Base-by-base conservation (phyloP, 2,797 vertebrate genomes). In the Sciaenops ocellatus region DNA sequence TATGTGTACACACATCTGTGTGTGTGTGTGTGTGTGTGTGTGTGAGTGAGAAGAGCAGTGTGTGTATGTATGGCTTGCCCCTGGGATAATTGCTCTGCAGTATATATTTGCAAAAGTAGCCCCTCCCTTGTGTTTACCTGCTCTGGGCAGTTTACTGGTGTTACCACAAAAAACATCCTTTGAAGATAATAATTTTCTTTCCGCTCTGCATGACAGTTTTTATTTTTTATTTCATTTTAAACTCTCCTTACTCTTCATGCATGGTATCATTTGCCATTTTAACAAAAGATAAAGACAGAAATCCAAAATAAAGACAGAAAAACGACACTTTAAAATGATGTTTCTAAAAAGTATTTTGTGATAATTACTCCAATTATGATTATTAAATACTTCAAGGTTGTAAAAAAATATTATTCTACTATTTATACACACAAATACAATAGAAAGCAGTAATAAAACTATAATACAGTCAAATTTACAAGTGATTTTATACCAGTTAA, bases 61-160 rank as follows among this genome's bases (percentile, higher is more conserved):
- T 47, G 26, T 30, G 52, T 2, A 3, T 67, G 46, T 65, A 44
- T 73, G 61, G 69, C 7, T 78, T 64, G 78, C 51, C 76, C 80
- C 70, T 47, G 34, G 76, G 90, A 57, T 56, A 68, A 78, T 79
- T 73, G 38, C 76, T 67, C 57, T 73, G 73, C 71, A 79, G 69
- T 42, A 26, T 77, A 59, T 56, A 78, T 73, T 69, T 67, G 61
- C 55, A 12, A 85, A 73, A 41, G 64, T 78, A 85, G 79, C 84
- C 76, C 68, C 78, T 83, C 34, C 73, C 65, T 74, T 71, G 60
- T 85, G 70, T 89, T 90, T 82, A 80, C 81, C 69, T 42, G 42
- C 76, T 79, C 78, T 22, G 28, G 82, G 79, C 76, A 56, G 17
- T 61, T 77, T 30, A 61, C 22, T 66, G 48, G 51, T 84, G 26